A percentile compares a stretch with the other conserved stretches of the same genome.
These are phyloP conservation scores for Streptopelia turtur DNA, from an alignment of 2,797 vertebrate genomes.

Conservation along the genomic window DNA sequence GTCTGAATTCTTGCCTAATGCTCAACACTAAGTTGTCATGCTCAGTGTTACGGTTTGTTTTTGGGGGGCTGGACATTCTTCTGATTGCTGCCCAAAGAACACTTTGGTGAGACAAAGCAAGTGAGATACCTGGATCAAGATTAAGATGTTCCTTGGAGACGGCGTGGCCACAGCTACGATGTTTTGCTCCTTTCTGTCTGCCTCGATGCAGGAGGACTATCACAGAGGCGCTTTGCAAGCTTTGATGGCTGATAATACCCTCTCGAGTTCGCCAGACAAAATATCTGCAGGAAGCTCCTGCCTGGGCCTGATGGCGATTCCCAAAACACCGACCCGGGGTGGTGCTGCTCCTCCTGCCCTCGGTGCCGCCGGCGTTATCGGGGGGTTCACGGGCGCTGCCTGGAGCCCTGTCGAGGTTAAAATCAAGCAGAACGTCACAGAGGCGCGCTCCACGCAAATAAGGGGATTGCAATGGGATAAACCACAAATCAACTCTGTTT, in stretches of 20 bases:
- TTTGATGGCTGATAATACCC: neutral
- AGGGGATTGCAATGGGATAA: neutral
- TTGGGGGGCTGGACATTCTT: neutral
- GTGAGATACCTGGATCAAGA: neutral
- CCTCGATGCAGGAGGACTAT: neutral
- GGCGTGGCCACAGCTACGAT: fast-evolving
- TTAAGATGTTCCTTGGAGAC: neutral
- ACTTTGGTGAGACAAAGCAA: neutral
- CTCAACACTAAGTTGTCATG: neutral
- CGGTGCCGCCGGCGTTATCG: too few relatives aligned
- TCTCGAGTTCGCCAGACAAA: neutral
- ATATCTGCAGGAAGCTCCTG: neutral
- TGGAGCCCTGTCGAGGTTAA: neutral
- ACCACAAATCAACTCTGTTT: neutral
- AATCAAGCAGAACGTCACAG: neutral
- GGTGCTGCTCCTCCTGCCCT: neutral
- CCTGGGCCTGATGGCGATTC: neutral
- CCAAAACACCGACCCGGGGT: fast-evolving
- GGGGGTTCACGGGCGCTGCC: fast-evolving
- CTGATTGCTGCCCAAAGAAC: neutral
- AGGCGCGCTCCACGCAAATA: fast-evolving
- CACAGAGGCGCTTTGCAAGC: neutral
- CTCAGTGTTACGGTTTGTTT: neutral
- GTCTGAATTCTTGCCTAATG: neutral
- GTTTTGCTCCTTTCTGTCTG: neutral